Evolutionary conservation across 2,888 invertebrate species (phyloP).

Genomic region (Tachystola acroxantha): DNA sequence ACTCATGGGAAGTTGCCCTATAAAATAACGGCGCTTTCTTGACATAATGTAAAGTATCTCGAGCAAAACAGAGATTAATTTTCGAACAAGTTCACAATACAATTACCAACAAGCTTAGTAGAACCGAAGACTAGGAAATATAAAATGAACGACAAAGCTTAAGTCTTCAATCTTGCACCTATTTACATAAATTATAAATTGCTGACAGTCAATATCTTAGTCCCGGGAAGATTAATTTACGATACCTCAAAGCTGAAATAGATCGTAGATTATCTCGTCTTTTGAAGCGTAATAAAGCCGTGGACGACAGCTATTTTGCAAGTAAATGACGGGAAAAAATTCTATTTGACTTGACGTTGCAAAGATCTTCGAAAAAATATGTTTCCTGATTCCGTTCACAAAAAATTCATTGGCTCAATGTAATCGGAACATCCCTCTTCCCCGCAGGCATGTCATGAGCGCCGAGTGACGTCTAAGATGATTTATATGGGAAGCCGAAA

Average conservation of each 20-base stretch:
- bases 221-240: constrained; percentile 37
- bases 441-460: constrained; percentile 18
- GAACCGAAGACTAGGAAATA: too few species aligned
- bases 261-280: constrained; percentile 23
- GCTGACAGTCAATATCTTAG: constrained; percentile 2
- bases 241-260: constrained; percentile 36
- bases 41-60: too few species aligned
- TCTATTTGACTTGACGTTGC: too few species aligned
- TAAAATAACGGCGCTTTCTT: not conserved
- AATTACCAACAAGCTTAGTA: too few species aligned
- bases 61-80: too few species aligned
- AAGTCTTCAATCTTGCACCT: too few species aligned
- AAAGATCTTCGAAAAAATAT: not conserved
- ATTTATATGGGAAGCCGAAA: constrained; percentile 61
- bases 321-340: too few species aligned
- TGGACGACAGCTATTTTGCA: too few species aligned
- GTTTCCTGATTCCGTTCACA: constrained; percentile 14
- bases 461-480: constrained; percentile 49
- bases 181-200: not conserved
- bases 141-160: too few species aligned
- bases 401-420: constrained; percentile 31
- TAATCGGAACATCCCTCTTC: constrained; percentile 40
- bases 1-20: not conserved
- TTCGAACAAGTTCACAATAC: too few species aligned
- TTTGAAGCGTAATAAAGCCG: not conserved